A percentile compares a stretch with the other conserved stretches of the same genome.
Conservation (phyloP, 2,113 vertebrate genomes). For the Phylloscopus trochiloides region DNA sequence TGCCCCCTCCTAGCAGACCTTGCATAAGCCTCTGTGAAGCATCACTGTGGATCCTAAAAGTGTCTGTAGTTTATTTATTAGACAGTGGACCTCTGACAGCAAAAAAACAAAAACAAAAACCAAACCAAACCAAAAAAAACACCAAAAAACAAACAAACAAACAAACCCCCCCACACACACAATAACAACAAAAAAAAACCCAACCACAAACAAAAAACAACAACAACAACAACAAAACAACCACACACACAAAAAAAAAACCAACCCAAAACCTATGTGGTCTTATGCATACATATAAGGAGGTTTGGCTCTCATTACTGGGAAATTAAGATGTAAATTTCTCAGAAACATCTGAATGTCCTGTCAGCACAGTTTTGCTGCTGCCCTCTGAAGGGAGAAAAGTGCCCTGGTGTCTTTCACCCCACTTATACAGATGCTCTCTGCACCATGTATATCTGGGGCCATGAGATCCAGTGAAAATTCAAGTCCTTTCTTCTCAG, state of each 20-base stretch:
- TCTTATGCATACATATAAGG: too few species aligned
- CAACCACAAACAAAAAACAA: too few species aligned
- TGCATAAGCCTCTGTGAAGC: neutral
- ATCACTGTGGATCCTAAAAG: neutral
- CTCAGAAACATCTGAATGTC: neutral
- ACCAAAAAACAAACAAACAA: neutral
- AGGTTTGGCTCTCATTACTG: neutral
- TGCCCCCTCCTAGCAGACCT: neutral
- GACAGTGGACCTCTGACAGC: neutral
- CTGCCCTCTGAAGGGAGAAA: neutral
- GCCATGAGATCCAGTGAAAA: neutral
- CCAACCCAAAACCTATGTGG: neutral
- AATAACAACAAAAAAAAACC: too few species aligned
- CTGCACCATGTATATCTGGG: neutral
- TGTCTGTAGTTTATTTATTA: neutral
- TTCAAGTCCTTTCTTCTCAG: neutral
- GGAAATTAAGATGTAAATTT: neutral
- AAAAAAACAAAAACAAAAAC: neutral
- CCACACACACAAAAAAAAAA: neutral
- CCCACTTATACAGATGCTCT: neutral
- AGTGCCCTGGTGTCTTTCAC: neutral
- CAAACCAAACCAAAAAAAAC: too few species aligned
- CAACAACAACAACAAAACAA: too few species aligned
- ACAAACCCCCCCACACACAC: too few species aligned
- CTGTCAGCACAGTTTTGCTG: neutral